Base-by-base conservation (phyloP, 2,113 vertebrate species). In the Tachuris rubrigastra region DNA sequence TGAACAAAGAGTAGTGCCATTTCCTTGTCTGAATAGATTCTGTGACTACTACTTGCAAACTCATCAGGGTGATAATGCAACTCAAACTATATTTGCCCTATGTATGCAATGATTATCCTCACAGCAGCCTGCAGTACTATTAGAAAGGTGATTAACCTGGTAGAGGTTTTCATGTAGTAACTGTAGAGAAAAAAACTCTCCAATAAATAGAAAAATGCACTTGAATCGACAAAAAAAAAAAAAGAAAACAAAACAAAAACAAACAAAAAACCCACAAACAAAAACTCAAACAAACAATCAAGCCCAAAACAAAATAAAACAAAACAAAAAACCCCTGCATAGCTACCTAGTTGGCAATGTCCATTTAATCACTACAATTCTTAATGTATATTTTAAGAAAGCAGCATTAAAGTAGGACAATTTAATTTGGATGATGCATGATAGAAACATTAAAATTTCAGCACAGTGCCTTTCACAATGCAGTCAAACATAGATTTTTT, bases 361-460 rank as follows among this genome's bases (percentile, higher is more conserved):
- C 85, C 83, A 86, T 96, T 90, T 92, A 94, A 80, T 81, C 76
- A 42, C 25, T 88, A 56, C 84, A 86, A 65, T 11, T 92, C 47
- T 60, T 92, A 89, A 92, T 74, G 56, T 49, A 89, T 94, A 92
- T 89, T 94, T 96, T 81, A 96, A 95, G 85, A 95, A 96, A 95
- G 16, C 2, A 41, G 14, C 49, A 60, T 92, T 97, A 75, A 94
- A 94, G 87, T 84, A 94, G 83, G 93, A 90, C 79, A 95, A 90
- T 93, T 94, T 94, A 86, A 96, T 96, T 96, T 84, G 60, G 90
- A 92, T 92, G 65, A 86, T 65, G 82, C 65, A 63, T 52, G 88
- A 94, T 75, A 94, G 95, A 81, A 79, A 84, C 95, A 97, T 97
- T 96, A 94, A 96, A 92, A 10, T 96, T 97, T 96, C 68, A 97